Base-by-base conservation (phyloP, 2,888 invertebrate genomes). In the Sinopyrophorus schimmeli region DNA sequence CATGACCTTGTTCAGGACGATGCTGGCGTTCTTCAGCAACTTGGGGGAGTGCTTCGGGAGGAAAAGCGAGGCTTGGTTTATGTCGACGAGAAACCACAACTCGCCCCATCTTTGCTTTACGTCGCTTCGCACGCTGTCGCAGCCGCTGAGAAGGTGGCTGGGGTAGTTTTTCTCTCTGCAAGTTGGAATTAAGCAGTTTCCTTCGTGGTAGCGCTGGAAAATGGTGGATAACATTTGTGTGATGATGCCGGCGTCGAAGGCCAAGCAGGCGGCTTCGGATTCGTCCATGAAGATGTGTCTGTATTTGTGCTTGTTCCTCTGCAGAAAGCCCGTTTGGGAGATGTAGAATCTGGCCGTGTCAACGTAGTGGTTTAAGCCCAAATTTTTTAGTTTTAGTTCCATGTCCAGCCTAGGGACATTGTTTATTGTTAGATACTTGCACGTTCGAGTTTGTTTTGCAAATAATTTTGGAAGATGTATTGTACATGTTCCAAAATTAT, bases 261-360 rank as follows among this genome's bases (percentile, higher is more conserved):
- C 63, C 12, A 72, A 50, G 53, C 69, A 69, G 2, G 69, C 60
- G 0, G 70, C 72, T 56, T 72, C 72, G 3, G 69, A 62, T 61
- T 72, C 71, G 39, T 72, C 72, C 69, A 71, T 70, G 42, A 71
- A 71, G 21, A 72, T 62, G 47, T 72, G 71, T 34, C 65, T 66
- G 54, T 72, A 72, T 20, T 57, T 61, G 7, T 54, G 60, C n/a
- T 55, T 58, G 48, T 64, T 68, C 9, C 60, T 54, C 34, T 55
- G 55, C 1, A 70, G 39, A 41, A 72, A 71, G 18, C 63, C 65
- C 1, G 55, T 50, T 21, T 60, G 60, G 0, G 68, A 63, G 27
- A 72, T 66, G 55, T 62, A 71, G 47, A 68, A 71, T 12, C 71
- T 48, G 1, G 61, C 54, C 0, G 69, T 71, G 47, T 71, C 71